A percentile compares a stretch with the other conserved stretches of the same genome.
These are phyloP conservation scores for Tachypleus tridentatus DNA, from an alignment of 1,140 invertebrate genomes.

Conservation along the genomic window DNA sequence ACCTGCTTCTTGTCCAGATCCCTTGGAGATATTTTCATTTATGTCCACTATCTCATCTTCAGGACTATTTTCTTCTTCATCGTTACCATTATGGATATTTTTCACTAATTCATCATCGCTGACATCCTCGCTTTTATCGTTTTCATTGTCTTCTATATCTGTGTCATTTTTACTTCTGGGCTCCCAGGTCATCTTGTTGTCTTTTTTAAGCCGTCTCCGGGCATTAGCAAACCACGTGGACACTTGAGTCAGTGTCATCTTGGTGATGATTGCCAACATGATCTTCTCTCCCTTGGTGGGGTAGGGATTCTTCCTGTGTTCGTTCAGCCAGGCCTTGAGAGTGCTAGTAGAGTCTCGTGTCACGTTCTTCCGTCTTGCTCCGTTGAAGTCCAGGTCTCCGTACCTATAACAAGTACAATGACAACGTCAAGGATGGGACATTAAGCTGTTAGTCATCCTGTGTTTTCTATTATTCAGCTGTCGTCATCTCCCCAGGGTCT, in stretches of 20 bases:
- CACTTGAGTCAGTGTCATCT: slow-evolving; percentile 48
- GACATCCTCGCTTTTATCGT: slow-evolving; percentile 20
- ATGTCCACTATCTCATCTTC: too few relatives aligned
- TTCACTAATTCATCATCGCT: slow-evolving; percentile 6
- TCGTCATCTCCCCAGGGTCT: too few relatives aligned
- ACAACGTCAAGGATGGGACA: too few relatives aligned
- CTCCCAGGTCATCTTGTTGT: slow-evolving; percentile 47
- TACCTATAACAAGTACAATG: slow-evolving; percentile 7
- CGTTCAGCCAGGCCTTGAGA: slow-evolving; percentile 80
- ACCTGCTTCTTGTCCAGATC: too few relatives aligned
- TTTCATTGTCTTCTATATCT: slow-evolving; percentile 32
- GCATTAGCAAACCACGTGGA: slow-evolving; percentile 51
- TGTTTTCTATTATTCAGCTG: too few relatives aligned
- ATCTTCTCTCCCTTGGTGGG: slow-evolving; percentile 49
- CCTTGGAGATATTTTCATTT: too few relatives aligned
- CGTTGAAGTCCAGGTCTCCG: slow-evolving; percentile 16
- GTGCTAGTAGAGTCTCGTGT: slow-evolving; percentile 94
- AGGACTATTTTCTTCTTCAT: not conserved
- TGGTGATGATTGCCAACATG: slow-evolving; percentile 45
- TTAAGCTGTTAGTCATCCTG: too few relatives aligned
- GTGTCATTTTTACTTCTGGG: slow-evolving; percentile 33
- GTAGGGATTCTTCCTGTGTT: slow-evolving; percentile 73
- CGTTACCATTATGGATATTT: slow-evolving; percentile 1
- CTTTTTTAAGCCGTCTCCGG: slow-evolving; percentile 41
- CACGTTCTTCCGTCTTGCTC: slow-evolving; percentile 71